Percentiles rank a stretch among this genome's conserved stretches.
These are phyloP conservation scores for Phaethornis superciliosus DNA, from an alignment of 2,113 vertebrate species.

Conservation along the genomic window DNA sequence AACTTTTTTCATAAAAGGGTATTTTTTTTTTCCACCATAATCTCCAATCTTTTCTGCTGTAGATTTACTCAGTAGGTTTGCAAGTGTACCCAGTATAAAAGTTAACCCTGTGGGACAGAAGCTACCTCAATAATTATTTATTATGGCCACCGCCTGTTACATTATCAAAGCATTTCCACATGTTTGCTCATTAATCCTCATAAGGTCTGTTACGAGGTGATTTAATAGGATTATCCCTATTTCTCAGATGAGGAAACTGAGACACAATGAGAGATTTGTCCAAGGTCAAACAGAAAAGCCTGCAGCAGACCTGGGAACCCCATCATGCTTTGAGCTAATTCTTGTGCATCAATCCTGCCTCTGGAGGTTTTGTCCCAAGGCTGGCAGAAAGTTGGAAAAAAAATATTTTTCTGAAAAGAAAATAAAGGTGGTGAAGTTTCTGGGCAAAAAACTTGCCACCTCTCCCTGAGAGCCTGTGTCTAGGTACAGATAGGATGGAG, in stretches of 20 bases:
- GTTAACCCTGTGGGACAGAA: neutral
- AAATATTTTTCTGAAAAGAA: neutral
- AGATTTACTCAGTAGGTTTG: neutral
- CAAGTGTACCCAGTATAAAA: neutral
- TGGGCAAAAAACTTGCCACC: neutral
- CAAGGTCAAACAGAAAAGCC: neutral
- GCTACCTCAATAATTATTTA: neutral
- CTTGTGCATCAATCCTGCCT: too few species aligned
- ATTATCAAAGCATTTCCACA: constrained; percentile 24
- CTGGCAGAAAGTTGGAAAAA: neutral
- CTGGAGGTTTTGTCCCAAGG: neutral
- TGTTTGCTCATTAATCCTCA: constrained; percentile 12
- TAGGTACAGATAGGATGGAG: neutral
- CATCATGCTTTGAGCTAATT: too few species aligned
- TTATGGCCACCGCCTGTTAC: neutral
- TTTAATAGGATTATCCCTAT: constrained; percentile 28
- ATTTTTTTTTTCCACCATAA: neutral
- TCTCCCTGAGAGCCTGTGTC: neutral
- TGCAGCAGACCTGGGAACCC: neutral
- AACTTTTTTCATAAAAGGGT: neutral
- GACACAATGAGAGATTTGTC: neutral
- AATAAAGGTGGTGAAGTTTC: neutral
- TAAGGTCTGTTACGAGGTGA: neutral
- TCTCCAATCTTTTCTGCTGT: neutral
- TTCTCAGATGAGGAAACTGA: constrained; percentile 29